Evolutionary conservation across 1,140 invertebrate species (phyloP), one percentile per base, ranked within the genome.

Genomic region (Ips typographus): DNA sequence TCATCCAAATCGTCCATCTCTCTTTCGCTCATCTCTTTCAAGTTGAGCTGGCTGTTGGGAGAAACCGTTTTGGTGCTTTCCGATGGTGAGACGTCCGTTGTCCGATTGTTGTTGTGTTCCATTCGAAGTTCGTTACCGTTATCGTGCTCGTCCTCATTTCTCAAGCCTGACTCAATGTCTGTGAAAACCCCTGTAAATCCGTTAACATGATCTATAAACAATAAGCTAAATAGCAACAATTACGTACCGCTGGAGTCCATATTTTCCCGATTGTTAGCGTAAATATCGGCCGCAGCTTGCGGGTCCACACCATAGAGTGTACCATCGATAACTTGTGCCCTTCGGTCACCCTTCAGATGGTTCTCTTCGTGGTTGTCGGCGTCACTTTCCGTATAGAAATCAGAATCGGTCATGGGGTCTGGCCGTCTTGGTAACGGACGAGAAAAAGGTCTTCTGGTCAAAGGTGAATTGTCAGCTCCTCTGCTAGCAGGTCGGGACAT

Each of bases 361-460:
- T 89, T 83, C 38, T 93, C 90, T 68, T 93, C 91, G 78, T 90
- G 86, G 1, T 86, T 88, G 78, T 94, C 92, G 0, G 90, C 91
- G 81, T 94, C 92, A 74, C 90, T 92, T 82, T 94, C 92, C 3
- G 91, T 94, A 76, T 93, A 94, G 78, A 94, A 94, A 78, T 94
- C 92, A 0, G 92, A 94, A 80, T 94, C 92, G 0, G 92, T 94
- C 91, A 94, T 93, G 1, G 91, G 90, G 81, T 93, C 91, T 65
- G 87, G 86, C 42, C 89, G 83, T 73, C 88, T 76, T 74, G 88
- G 75, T 68, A 73, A 80, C 4, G 74, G 76, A 57, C 73, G 55
- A 4, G 74, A 73, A 42, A 75, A 70, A 40, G 83, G 80, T 52
- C 79, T 80, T 68, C 75, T 74, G 3, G 72, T 83, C 63, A 81